Evolutionary conservation across 2,888 invertebrate genomes (phyloP).

Genomic region (Aproaerema taeniolella): DNA sequence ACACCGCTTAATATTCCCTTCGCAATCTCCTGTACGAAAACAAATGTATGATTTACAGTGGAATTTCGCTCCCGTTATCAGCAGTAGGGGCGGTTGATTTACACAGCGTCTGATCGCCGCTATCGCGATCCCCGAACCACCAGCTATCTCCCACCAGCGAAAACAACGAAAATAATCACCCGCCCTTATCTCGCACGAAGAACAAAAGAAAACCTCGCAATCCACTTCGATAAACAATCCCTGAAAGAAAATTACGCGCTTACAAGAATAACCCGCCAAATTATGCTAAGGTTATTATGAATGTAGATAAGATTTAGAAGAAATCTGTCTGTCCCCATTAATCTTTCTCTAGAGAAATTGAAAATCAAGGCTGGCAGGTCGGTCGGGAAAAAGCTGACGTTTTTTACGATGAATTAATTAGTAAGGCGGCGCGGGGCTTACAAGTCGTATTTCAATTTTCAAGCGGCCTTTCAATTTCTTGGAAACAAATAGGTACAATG

Average conservation of each 20-base stretch:
- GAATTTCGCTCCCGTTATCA: constrained; percentile 61
- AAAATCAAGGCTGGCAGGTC: constrained; percentile 52
- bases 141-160: constrained; percentile 31
- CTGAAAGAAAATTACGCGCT: constrained; percentile 11
- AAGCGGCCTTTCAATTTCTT: not conserved
- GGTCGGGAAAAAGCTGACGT: constrained; percentile 37
- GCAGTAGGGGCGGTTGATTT: constrained; percentile 63
- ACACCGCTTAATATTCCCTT: constrained; percentile 38
- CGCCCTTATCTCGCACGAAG: constrained; percentile 38
- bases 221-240: constrained; percentile 26
- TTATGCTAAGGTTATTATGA: constrained; percentile 37
- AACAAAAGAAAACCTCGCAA: constrained; percentile 34
- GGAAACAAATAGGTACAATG: not conserved
- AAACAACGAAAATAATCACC: constrained; percentile 43
- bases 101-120: constrained; percentile 41
- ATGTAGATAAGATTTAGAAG: constrained; percentile 38
- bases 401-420: constrained; percentile 55
- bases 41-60: constrained; percentile 67
- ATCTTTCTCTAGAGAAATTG: constrained; percentile 54
- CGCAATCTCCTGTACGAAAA: constrained; percentile 45
- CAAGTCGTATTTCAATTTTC: not conserved
- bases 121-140: constrained; percentile 22
- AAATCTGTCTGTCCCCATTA: constrained; percentile 46
- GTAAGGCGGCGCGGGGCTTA: constrained; percentile 19
- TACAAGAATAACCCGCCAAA: not conserved